Percentiles rank a stretch among this genome's conserved stretches.
Evolutionary conservation across 2,113 vertebrate species (phyloP).

Genomic region (Forbesichthys agassizii): DNA sequence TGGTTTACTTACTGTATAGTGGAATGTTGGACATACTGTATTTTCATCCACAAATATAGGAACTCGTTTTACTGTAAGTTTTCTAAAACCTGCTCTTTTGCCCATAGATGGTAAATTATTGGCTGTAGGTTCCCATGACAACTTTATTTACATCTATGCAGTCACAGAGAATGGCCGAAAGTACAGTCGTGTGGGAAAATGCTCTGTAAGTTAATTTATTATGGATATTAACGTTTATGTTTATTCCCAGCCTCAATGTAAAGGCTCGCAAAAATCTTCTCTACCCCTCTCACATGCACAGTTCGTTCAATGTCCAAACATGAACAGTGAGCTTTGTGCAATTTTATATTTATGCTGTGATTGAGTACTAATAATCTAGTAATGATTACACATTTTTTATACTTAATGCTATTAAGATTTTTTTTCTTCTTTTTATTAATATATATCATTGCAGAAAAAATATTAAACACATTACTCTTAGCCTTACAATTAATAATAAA

Average conservation of each 20-base stretch:
- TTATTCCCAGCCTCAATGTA: no score
- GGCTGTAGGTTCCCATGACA: constrained; percentile 87
- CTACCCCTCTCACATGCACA: no score
- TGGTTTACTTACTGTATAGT: neutral
- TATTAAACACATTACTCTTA: neutral
- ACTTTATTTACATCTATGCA: constrained; percentile 90
- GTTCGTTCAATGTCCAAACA: no score
- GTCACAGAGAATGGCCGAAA: constrained; percentile 81
- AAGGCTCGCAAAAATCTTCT: no score
- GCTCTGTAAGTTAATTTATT: constrained; percentile 69
- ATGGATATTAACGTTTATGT: no score
- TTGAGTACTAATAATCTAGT: no score
- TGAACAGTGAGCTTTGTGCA: neutral
- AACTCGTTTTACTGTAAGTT: neutral
- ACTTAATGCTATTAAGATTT: no score
- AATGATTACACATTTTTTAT: no score
- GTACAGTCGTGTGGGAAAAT: constrained; percentile 81
- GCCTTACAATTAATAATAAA: neutral
- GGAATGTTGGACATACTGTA: neutral
- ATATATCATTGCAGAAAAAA: no score
- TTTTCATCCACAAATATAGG: neutral
- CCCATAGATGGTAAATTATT: constrained; percentile 78
- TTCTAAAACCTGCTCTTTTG: constrained; percentile 1
- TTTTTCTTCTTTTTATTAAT: no score
- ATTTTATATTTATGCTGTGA: no score